phyloP scores from a whole-genome alignment of 2,113 vertebrate species.

The Myrmecobius fasciatus region DNA sequence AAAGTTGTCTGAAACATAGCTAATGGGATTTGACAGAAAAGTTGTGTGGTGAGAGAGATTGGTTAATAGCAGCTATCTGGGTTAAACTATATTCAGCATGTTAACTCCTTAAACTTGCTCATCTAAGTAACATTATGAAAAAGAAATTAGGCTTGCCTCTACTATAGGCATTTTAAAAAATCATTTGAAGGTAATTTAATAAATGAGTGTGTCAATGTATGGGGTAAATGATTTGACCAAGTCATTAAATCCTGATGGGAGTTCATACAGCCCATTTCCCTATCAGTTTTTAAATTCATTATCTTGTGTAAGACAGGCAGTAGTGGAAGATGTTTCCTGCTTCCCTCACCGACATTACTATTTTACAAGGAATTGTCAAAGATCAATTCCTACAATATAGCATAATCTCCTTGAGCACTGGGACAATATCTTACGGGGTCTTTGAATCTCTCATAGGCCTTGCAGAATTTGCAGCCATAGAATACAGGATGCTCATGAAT shows the following conservation, averaged over 20 bases:
- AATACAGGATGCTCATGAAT: background rate
- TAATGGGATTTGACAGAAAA: conserved; percentile 15
- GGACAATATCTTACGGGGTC: background rate
- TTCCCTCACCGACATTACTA: background rate
- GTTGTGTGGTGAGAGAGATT: background rate
- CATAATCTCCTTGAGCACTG: background rate
- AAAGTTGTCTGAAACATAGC: conserved; percentile 12
- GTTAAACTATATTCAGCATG: conserved; percentile 28
- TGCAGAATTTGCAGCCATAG: background rate
- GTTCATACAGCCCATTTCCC: background rate
- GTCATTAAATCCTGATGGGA: background rate
- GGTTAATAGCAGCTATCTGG: conserved; percentile 15
- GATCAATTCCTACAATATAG: background rate
- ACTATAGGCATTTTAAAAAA: background rate
- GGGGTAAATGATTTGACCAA: background rate
- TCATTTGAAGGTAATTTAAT: background rate
- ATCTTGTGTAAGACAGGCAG: background rate
- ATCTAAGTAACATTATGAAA: background rate
- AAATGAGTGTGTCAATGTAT: background rate
- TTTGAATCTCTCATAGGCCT: background rate
- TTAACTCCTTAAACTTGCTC: background rate
- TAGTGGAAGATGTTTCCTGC: background rate
- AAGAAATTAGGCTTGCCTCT: background rate
- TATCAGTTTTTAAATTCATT: background rate
- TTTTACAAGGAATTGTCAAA: background rate